A percentile compares a stretch with the other conserved stretches of the same genome.
Conservation (phyloP, 2,113 vertebrate genomes). For the Dicaeum eximium region DNA sequence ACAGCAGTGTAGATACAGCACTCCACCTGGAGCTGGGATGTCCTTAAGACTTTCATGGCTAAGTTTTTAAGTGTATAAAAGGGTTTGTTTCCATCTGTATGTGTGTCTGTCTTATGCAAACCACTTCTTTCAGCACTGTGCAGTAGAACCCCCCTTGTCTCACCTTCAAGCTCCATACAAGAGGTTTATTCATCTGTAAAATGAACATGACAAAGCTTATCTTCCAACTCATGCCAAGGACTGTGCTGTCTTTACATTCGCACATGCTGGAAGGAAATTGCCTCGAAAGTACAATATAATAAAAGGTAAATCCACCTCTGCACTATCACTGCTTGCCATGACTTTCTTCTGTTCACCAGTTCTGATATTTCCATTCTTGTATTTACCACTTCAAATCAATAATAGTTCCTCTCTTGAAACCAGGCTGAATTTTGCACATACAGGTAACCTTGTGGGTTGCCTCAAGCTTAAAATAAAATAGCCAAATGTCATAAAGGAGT, state of each 20-base stretch:
- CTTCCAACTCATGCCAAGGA: neutral
- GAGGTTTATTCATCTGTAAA: neutral
- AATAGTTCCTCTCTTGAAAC: neutral
- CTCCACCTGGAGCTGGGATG: neutral
- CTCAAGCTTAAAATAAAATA: neutral
- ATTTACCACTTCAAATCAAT: neutral
- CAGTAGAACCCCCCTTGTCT: neutral
- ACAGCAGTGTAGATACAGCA: neutral
- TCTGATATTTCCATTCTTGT: neutral
- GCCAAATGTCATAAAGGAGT: neutral
- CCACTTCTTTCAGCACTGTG: neutral
- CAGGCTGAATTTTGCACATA: neutral
- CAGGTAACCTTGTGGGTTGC: neutral
- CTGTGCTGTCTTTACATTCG: neutral
- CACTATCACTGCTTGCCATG: neutral
- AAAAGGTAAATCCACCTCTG: neutral
- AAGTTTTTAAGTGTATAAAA: neutral
- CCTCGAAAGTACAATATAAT: neutral
- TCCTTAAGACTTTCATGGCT: accelerated
- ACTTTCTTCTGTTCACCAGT: neutral
- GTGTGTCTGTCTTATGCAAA: neutral
- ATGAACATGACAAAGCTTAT: neutral
- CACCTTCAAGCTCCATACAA: accelerated
- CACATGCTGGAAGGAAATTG: neutral
- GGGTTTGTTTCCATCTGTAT: neutral